A percentile compares a stretch with the other conserved stretches of the same genome.
Evolutionary conservation across 2,797 vertebrate genomes (phyloP).

Genomic region (Tauraco hartlaubi): DNA sequence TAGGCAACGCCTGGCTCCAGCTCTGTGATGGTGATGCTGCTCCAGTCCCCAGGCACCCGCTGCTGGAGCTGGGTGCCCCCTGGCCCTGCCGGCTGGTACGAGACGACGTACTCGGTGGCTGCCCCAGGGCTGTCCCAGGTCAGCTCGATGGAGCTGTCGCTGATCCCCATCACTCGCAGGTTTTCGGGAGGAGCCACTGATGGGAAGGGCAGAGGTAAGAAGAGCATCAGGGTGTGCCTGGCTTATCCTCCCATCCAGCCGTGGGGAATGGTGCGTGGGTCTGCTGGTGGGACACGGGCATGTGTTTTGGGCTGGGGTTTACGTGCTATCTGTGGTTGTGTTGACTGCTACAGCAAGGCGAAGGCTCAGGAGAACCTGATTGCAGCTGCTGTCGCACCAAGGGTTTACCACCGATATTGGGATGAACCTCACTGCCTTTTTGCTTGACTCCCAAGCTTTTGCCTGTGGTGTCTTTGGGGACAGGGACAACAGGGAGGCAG

Average conservation of each 20-base stretch:
- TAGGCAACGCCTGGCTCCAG: constrained; percentile 94
- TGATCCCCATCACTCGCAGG: constrained; percentile 86
- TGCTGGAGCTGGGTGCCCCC: constrained; percentile 91
- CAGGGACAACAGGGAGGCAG: background rate
- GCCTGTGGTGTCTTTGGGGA: rapidly evolving
- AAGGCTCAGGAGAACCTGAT: background rate
- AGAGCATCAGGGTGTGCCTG: constrained; percentile 10
- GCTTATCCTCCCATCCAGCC: background rate
- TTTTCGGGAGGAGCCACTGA: constrained; percentile 92
- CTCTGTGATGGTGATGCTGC: constrained; percentile 86
- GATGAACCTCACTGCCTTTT: background rate
- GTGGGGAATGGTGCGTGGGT: background rate
- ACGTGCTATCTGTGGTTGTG: rapidly evolving
- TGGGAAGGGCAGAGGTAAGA: constrained; percentile 55
- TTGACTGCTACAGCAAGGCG: background rate
- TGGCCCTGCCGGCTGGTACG: constrained; percentile 87
- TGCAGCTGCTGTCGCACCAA: background rate
- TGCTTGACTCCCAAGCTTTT: background rate
- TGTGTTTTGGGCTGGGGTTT: background rate
- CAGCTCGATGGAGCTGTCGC: constrained; percentile 90
- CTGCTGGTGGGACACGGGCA: background rate
- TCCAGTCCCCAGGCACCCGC: constrained; percentile 90
- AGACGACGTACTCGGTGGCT: constrained; percentile 92
- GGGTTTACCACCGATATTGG: background rate
- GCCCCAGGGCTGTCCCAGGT: constrained; percentile 90